Conservation (phyloP, 2,888 invertebrate genomes). For the Drosophila percnosoma region DNA sequence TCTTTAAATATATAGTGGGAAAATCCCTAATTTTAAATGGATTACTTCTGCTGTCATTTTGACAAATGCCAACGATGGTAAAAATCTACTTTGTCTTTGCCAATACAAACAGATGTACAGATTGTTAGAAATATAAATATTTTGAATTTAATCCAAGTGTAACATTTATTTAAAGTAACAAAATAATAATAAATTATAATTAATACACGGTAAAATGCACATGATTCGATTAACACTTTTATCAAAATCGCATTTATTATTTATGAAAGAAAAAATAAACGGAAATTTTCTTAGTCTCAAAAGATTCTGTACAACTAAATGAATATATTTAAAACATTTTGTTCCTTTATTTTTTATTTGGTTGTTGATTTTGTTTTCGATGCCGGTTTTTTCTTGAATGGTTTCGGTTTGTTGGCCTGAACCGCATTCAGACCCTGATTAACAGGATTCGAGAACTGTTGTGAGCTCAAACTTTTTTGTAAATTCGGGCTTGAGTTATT, state of each 20-base stretch:
- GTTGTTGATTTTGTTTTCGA: neutral
- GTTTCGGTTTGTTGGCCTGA: neutral
- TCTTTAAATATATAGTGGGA: neutral
- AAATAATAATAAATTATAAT: too few relatives aligned
- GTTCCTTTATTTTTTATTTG: neutral
- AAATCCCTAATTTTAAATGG: neutral
- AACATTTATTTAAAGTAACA: too few relatives aligned
- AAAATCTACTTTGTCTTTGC: too few relatives aligned
- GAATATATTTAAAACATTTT: neutral
- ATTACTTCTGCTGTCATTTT: neutral
- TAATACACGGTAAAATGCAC: too few relatives aligned
- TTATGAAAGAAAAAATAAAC: too few relatives aligned
- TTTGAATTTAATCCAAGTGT: too few relatives aligned
- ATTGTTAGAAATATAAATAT: too few relatives aligned
- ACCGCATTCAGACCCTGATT: neutral
- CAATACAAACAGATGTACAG: neutral
- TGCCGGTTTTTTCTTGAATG: neutral
- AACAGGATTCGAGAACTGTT: neutral
- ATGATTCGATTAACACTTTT: too few relatives aligned
- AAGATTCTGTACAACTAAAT: neutral
- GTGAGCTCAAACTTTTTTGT: neutral
- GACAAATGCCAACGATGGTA: too few relatives aligned
- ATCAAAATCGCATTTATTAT: neutral
- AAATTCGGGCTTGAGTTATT: neutral
- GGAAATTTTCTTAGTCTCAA: too few relatives aligned